These are phyloP conservation scores for Mormyrus iriodes DNA, from an alignment of 2,113 vertebrate genomes.

Conservation along the genomic window DNA sequence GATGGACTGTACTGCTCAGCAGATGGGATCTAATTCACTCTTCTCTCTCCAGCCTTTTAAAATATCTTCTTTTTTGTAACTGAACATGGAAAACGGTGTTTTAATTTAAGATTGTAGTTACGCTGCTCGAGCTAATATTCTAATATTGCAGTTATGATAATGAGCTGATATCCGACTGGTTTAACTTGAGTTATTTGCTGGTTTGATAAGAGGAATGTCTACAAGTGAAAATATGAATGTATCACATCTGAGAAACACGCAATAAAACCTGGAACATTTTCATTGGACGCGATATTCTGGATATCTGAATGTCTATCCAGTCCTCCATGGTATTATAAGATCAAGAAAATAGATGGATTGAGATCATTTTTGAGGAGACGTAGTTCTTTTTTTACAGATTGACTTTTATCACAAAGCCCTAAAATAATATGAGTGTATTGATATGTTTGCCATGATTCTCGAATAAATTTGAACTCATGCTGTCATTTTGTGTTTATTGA, in stretches of 20 bases:
- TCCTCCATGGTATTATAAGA: not conserved
- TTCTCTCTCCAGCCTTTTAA: not conserved
- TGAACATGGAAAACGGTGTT: not conserved
- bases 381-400: not conserved
- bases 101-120: not conserved
- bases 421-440: constrained; percentile 15
- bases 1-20: not conserved
- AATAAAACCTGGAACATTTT: constrained; percentile 6
- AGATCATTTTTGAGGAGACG: not conserved
- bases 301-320: not conserved
- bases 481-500: constrained; percentile 26
- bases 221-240: not conserved
- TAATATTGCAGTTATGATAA: not conserved
- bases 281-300: not conserved
- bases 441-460: not conserved
- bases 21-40: not conserved
- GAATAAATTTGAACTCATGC: constrained; percentile 7
- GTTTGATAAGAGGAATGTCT: not conserved
- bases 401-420: constrained; percentile 7
- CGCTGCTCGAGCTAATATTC: not conserved
- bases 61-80: not conserved
- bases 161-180: not conserved
- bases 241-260: not conserved
- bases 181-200: not conserved
- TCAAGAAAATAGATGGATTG: not conserved